Evolutionary conservation across 2,797 vertebrate genomes (phyloP).

Genomic region (Sebastes iracundus): DNA sequence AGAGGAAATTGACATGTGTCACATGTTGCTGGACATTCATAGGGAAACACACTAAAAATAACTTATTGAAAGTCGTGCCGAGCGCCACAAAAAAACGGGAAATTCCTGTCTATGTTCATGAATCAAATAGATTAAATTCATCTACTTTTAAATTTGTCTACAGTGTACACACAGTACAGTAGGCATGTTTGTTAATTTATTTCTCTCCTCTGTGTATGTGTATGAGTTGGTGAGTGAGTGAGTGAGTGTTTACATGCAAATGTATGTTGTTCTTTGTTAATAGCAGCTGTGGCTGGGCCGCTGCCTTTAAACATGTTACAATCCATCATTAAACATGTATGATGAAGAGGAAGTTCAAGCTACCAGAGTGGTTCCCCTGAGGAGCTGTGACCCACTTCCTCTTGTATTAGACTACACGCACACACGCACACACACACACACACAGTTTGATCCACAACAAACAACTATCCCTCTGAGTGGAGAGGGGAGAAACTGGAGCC

Average conservation of each 20-base stretch:
- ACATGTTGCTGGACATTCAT: too few species aligned
- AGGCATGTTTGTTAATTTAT: not conserved
- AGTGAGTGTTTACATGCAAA: slow-evolving; percentile 7
- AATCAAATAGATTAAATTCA: too few species aligned
- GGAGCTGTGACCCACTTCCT: slow-evolving; percentile 77
- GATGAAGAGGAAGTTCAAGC: slow-evolving; percentile 68
- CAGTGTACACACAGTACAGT: not conserved
- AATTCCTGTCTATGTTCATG: too few species aligned
- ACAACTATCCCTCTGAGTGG: slow-evolving; percentile 4
- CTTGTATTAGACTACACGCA: slow-evolving; percentile 44
- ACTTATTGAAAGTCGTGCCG: too few species aligned
- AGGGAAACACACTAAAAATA: too few species aligned
- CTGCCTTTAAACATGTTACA: slow-evolving; percentile 61
- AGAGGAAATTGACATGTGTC: too few species aligned
- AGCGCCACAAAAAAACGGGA: too few species aligned
- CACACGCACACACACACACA: not conserved
- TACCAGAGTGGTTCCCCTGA: slow-evolving; percentile 64
- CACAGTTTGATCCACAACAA: slow-evolving; percentile 43
- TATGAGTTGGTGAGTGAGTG: not conserved
- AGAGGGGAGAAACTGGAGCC: not conserved
- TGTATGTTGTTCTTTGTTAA: slow-evolving; percentile 16
- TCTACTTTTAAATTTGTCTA: not conserved
- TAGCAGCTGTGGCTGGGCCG: slow-evolving; percentile 6
- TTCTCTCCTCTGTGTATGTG: not conserved
- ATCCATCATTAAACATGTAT: slow-evolving; percentile 77